Base-by-base conservation (phyloP, 1,140 invertebrate genomes). In the Sycophaga agraensis region DNA sequence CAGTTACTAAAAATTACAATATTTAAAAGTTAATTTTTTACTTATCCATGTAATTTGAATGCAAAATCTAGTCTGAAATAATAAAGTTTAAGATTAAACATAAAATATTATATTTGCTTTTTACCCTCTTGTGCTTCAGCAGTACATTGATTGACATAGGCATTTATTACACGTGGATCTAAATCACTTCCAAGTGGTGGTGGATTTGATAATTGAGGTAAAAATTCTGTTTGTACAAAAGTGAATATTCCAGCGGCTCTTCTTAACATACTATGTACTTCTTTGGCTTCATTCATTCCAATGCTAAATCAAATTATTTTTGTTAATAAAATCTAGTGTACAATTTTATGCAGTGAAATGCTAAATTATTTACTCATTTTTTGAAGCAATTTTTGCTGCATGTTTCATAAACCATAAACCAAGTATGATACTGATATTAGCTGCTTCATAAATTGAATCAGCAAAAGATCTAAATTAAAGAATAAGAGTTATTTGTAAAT, bases 121-220 rank as follows among this genome's bases (percentile, higher is more conserved):
- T 55, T 72, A 87, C 86, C 84, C 83, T 90, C 88, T 74, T 90
- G 89, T 5, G 89, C 89, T 77, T 90, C 88, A 31, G 87, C 89
- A 35, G 85, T 87, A 71, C 86, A 88, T 66, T 89, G 88, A 70
- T 84, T 82, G 12, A 87, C 76, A 70, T 90, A 90, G 31, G 87
- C 87, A 65, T 83, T 84, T 50, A 89, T 69, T 17, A 90, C 80
- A 28, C 84, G 73, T 14, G 80, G 79, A 70, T 90, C 88, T 56
- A 86, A 79, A 76, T 90, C 89, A 56, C 83, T 82, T 42, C 82
- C 85, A 39, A 82, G 69, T 31, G 77, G 69, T 26, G 78, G 73
- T 46, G 76, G 78, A 64, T 79, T 78, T 19, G 82, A 82, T 11
- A 83, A 66, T 67, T 87, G 77, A 49, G 79, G 79, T 57, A 78